phyloP scores from a whole-genome alignment of 2,797 vertebrate species.

The Hozukius guyotensis region DNA sequence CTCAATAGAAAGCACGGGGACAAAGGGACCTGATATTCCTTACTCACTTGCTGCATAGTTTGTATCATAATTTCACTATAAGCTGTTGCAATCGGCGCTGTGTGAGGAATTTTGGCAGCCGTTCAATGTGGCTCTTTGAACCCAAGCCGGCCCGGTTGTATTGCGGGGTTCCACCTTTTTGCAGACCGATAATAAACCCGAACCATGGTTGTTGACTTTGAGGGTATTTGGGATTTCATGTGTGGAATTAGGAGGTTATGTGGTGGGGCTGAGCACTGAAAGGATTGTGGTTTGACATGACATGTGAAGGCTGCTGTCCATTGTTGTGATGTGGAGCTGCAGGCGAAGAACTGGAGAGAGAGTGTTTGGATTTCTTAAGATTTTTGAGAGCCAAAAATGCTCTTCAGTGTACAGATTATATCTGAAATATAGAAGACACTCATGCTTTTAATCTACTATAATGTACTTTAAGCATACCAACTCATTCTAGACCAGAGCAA shows the following conservation, averaged over 20 bases:
- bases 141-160: slow-evolving; percentile 49
- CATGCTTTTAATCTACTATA: not conserved
- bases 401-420: not conserved
- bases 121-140: slow-evolving; percentile 77
- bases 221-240: slow-evolving; percentile 71
- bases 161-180: slow-evolving; percentile 72
- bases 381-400: slow-evolving; percentile 8
- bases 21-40: slow-evolving; percentile 84
- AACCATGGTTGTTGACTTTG: slow-evolving; percentile 69
- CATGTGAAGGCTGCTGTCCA: slow-evolving; percentile 61
- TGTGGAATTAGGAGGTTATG: slow-evolving; percentile 63
- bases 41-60: slow-evolving; percentile 81
- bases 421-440: not conserved
- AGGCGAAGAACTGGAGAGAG: slow-evolving; percentile 55
- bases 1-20: slow-evolving; percentile 78
- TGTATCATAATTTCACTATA: slow-evolving; percentile 81
- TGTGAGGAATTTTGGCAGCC: slow-evolving; percentile 75
- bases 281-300: slow-evolving; percentile 71
- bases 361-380: slow-evolving; percentile 46
- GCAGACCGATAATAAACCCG: slow-evolving; percentile 66
- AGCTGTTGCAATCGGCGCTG: slow-evolving; percentile 69
- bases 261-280: slow-evolving; percentile 49
- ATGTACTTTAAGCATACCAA: not conserved
- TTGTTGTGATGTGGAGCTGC: slow-evolving; percentile 66
- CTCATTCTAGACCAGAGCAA: not conserved